phyloP scores from a whole-genome alignment of 2,888 invertebrate genomes.

The Aporophyla nigra region DNA sequence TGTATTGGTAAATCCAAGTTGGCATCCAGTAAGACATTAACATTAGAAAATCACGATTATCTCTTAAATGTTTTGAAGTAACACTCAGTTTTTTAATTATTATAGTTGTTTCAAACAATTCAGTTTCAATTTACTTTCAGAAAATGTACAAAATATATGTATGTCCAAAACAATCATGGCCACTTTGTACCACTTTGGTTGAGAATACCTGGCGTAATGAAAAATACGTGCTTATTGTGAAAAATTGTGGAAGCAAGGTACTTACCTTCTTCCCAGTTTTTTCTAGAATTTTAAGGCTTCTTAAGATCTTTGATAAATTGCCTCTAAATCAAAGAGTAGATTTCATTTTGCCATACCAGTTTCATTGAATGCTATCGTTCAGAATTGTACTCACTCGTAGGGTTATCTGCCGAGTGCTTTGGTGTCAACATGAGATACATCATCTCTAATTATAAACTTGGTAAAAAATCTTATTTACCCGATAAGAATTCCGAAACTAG shows the following conservation, averaged over 20 bases:
- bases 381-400: conserved; percentile 53
- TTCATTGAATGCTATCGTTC: conserved; percentile 55
- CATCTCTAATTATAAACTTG: conserved; percentile 55
- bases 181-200: background rate
- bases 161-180: background rate
- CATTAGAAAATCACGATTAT: background rate
- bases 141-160: background rate
- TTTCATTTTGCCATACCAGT: conserved; percentile 46
- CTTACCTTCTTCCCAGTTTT: background rate
- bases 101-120: background rate
- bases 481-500: conserved; percentile 29
- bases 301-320: conserved; percentile 1
- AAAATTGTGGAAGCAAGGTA: background rate
- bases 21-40: background rate
- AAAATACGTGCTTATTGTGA: background rate
- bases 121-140: too few species aligned
- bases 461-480: conserved; percentile 37
- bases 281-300: background rate
- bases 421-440: conserved; percentile 60
- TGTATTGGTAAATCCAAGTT: background rate
- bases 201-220: background rate
- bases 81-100: background rate
- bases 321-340: conserved; percentile 10
- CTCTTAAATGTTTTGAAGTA: background rate
- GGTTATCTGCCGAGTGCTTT: conserved; percentile 67